A percentile compares a stretch with the other conserved stretches of the same genome.
These are phyloP conservation scores for Thinocorus orbignyianus DNA, from an alignment of 2,113 vertebrate species.

Conservation along the genomic window DNA sequence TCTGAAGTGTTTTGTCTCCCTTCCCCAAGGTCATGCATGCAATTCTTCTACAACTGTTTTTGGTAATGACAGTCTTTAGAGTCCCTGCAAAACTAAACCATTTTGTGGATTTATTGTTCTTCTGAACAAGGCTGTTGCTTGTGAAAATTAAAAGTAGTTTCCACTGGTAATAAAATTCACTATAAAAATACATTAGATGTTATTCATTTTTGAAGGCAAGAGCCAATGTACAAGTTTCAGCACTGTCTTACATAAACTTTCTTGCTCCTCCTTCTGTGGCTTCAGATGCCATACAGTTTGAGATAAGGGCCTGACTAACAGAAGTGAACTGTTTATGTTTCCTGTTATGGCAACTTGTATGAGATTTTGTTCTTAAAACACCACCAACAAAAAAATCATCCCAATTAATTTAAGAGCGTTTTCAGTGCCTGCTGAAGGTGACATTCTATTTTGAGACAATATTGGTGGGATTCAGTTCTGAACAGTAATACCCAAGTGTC, in stretches of 20 bases:
- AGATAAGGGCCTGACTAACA: background rate
- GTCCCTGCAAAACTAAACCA: background rate
- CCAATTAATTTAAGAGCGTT: background rate
- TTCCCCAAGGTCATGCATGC: background rate
- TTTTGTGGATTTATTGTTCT: constrained; percentile 1
- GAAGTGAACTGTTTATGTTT: background rate
- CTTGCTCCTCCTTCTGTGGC: background rate
- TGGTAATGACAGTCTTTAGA: background rate
- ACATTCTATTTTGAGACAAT: background rate
- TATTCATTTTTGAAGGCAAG: background rate
- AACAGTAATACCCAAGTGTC: background rate
- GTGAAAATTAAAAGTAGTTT: constrained; percentile 14
- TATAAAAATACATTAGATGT: background rate
- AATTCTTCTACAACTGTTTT: constrained; percentile 14
- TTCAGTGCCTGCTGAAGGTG: background rate
- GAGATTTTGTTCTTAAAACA: background rate
- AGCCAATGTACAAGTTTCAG: background rate
- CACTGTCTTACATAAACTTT: background rate
- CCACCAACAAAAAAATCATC: background rate
- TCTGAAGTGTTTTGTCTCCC: background rate
- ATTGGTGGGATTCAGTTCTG: background rate
- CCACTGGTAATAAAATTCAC: background rate
- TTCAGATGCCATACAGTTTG: background rate
- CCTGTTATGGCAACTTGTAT: background rate
- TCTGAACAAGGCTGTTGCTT: background rate